Base-by-base conservation (phyloP, 1,140 invertebrate species). In the Anastrepha ludens region DNA sequence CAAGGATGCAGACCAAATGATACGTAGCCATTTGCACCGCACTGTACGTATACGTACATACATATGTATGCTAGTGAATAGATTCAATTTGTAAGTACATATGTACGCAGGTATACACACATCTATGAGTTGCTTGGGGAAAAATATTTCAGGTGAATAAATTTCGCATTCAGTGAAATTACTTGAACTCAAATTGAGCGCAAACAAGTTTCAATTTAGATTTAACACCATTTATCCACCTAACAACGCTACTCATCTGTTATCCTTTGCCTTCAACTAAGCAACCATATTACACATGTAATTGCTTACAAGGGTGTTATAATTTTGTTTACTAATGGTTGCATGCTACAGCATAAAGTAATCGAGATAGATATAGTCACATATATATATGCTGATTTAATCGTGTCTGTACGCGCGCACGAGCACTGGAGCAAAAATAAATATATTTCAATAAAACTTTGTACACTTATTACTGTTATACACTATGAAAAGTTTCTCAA, bases 141-240 rank as follows among this genome's bases (percentile, higher is more conserved):
- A 13, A 74, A 74, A 47, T 41, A 74, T 74, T 74, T 47, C 39
- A 74, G 67, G 67, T 74, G 41, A 44, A 74, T 74, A 74, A 74
- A 74, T 74, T 74, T 74, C 44, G 67, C 67, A 74, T 74, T 74
- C 13, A 74, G 39, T 74, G 44, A 74, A 74, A 74, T 47, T 74
- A n/a, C 41, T 41, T 6, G 41, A 74, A 74, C 39, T 74, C 67
- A 74, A 74, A 74, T 74, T 74, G 67, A 74, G 67, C 67, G 67
- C 67, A 74, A 74, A 74, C 67, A 74, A 74, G 67, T 74, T 74
- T 47, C 15, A 74, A 74, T 74, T 74, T 47, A 41, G 67, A 15
- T 47, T 47, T 13, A 47, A 74, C 67, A 44, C 67, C 67, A 74
- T 74, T 74, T 74, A 74, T 39, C 13, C 67, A 74, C 67, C 41